Evolutionary conservation across 1,140 invertebrate genomes (phyloP), one percentile per base, ranked within the genome.

Genomic region (Bombus waltoni): DNA sequence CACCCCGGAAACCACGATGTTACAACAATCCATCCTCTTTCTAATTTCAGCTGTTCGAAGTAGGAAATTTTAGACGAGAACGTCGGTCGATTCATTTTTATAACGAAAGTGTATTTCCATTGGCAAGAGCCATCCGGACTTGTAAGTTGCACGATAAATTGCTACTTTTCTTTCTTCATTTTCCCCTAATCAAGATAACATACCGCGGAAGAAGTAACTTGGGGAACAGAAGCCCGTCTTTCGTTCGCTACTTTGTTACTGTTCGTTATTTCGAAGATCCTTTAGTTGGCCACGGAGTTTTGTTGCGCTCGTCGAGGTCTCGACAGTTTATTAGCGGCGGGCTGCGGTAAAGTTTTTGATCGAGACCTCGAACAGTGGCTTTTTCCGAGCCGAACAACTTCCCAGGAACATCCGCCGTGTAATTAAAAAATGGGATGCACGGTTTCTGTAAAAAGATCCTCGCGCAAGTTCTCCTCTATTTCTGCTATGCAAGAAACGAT

Each of bases 311-410:
- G 32, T 11, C n/a, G 32, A 53, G 40, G n/a, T 15, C 32, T 53
- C 72, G 42, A 53, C 42, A 40, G 72, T 76, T 68, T 83, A 83
- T 83, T 68, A 76, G 42, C 72, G 6, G 35, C 42, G 3, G 4
- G 25, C 8, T 65, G 13, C 40, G 2, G 32, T 38, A 13, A 83
- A 76, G 15, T 76, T 83, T 53, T 68, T 22, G 72, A 83, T 83
- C 59, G 35, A 76, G 65, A 83, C 3, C 53, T 13, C 40, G 25
- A 59, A 38, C 22, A 32, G 32, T 79, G 32, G 5, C 13, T 62
- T 42, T 65, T 25, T 73, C n/a, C 18, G 0, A 5, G 28, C 18
- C 8, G 32, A 28, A 38, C 5, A 42, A 42, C 18, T 28, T 15
- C 1, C 15, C 4, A 42, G 3, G 13, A 53, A 38, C 65, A 59